Percentiles rank a stretch among this genome's conserved stretches.
phyloP scores from a whole-genome alignment of 2,888 invertebrate genomes.

The Agrochola lota region DNA sequence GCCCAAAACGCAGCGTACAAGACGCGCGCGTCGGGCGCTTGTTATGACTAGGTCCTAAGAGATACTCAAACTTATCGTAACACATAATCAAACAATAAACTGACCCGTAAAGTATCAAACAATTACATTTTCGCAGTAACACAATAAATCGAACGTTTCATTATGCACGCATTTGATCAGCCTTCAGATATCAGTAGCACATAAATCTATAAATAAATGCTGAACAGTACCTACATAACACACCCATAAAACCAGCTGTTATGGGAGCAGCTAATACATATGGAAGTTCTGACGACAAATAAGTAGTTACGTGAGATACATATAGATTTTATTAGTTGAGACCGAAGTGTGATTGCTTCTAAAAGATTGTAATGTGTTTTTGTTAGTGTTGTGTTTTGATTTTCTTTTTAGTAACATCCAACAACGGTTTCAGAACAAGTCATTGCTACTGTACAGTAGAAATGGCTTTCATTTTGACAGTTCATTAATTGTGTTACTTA shows the following conservation, averaged over 20 bases:
- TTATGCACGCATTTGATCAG: conserved; percentile 46
- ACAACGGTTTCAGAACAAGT: background rate
- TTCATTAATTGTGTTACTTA: no score
- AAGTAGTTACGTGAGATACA: conserved; percentile 51
- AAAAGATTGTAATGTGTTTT: conserved; percentile 38
- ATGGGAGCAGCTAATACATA: conserved; percentile 55
- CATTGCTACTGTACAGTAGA: no score
- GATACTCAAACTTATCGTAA: conserved; percentile 14
- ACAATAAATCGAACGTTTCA: conserved; percentile 42
- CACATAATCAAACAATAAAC: conserved; percentile 28
- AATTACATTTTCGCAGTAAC: conserved; percentile 24
- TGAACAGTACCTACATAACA: conserved; percentile 40
- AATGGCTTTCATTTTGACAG: no score
- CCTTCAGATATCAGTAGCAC: conserved; percentile 61
- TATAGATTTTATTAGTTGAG: conserved; percentile 32
- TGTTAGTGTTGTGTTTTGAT: conserved; percentile 15
- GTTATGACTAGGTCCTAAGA: no score
- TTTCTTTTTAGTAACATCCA: background rate
- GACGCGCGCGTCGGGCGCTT: no score
- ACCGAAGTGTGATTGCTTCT: conserved; percentile 38
- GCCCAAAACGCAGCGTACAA: no score
- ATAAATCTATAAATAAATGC: conserved; percentile 52
- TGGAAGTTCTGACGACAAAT: conserved; percentile 37
- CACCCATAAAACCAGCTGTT: conserved; percentile 48
- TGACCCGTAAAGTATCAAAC: background rate